Evolutionary conservation across 2,113 vertebrate genomes (phyloP).

Genomic region (Sigmodon hispidus): DNA sequence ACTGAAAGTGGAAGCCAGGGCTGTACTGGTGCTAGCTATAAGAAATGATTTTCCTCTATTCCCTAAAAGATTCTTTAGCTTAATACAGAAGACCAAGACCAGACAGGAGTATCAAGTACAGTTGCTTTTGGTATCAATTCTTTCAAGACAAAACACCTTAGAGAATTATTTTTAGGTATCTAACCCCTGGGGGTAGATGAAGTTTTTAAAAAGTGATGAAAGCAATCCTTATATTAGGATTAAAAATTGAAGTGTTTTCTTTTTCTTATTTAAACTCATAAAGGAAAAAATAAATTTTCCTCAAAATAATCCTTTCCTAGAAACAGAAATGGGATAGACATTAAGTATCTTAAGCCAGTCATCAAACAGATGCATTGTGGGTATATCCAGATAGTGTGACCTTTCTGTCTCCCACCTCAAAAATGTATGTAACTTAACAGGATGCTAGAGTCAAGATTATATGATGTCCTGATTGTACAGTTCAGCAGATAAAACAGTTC

Average conservation of each 20-base stretch:
- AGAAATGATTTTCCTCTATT: neutral
- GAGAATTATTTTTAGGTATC: neutral
- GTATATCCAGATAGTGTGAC: neutral
- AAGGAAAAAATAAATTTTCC: neutral
- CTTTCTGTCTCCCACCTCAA: neutral
- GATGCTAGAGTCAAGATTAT: neutral
- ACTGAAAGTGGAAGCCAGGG: neutral
- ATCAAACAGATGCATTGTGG: neutral
- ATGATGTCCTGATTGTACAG: neutral
- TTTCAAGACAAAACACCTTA: neutral
- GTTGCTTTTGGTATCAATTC: neutral
- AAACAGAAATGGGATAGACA: neutral
- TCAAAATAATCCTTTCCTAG: slow-evolving; percentile 12
- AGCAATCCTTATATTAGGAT: neutral
- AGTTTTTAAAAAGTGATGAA: neutral
- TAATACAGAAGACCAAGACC: neutral
- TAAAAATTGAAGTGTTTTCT: neutral
- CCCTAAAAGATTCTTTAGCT: neutral
- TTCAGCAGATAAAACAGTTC: neutral
- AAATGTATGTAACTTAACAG: neutral
- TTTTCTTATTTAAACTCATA: neutral
- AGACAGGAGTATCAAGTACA: neutral
- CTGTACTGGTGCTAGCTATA: neutral
- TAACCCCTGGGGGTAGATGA: too few species aligned
- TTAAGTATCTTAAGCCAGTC: neutral